Evolutionary conservation across 2,797 vertebrate genomes (phyloP), one percentile per base, ranked within the genome.

Genomic region (Xenops minutus): DNA sequence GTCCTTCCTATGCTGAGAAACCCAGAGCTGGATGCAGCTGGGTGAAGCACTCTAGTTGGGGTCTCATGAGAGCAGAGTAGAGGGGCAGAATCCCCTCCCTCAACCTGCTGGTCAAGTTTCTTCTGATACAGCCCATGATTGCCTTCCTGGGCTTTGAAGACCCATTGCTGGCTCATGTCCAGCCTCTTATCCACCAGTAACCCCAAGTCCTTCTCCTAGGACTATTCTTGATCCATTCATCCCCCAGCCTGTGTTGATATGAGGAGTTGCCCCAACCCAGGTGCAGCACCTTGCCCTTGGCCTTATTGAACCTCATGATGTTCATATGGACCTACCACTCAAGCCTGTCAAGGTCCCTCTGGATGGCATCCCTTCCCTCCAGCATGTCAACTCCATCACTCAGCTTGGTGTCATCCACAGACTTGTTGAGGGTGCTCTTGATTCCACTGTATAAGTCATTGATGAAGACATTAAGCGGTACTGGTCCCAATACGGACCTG

Each of bases 401-500:
- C 58, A 64, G 9, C 55, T 77, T 22, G 17, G 21, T 52, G 44
- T 51, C 51, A 64, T 26, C 18, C 14, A 29, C 58, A 64, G 29
- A 39, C 24, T 19, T 39, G 24, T 21, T 51, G 58, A 30, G 58
- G 44, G 51, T 51, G 37, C 29, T 27, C 51, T 18, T 46, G 51
- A 71, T 46, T 59, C 58, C 51, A 52, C 66, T 30, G 43, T 29
- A 36, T 37, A 26, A 0, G 0, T 46, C 21, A 30, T 30, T 52
- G 39, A 58, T 58, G 63, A 34, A 66, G 21, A 7, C 13, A 29
- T 20, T 23, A 20, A 27, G 44, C 21, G 48, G 5, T 23, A 36
- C 24, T 0, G 0, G 34, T 27, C 34, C 51, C 30, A 23, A 0
- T 34, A 34, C 6, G 7, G 44, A 51, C 14, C n/a, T 14, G 5